These are phyloP conservation scores for Azemiops feae DNA, from an alignment of 2,113 vertebrate genomes.

Conservation along the genomic window DNA sequence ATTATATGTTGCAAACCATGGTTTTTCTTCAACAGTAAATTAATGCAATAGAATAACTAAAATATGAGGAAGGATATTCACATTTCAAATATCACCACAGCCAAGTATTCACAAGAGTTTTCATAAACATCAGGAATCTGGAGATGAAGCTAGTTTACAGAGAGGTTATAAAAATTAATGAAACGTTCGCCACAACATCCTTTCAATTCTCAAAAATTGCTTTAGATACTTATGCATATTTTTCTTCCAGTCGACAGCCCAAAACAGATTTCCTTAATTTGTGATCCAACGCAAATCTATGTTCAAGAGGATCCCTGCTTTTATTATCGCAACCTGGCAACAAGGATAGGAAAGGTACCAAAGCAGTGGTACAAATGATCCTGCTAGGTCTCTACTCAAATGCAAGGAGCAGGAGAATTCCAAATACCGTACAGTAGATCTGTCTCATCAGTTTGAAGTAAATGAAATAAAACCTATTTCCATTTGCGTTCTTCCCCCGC, in stretches of 20 bases:
- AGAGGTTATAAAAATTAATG: not conserved
- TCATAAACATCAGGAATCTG: not conserved
- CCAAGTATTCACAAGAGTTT: not conserved
- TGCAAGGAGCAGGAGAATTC: not conserved
- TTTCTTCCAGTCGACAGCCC: not conserved
- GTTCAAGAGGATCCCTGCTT: not conserved
- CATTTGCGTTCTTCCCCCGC: not conserved
- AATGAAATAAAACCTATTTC: not conserved
- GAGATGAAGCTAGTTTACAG: not conserved
- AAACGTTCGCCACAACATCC: not conserved
- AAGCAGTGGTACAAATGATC: not conserved
- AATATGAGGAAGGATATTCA: not conserved
- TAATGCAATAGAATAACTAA: not conserved
- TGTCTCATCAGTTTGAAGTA: not conserved
- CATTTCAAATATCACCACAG: not conserved
- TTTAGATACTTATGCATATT: not conserved
- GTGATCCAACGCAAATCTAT: not conserved
- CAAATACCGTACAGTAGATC: not conserved
- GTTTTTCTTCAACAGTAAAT: not conserved
- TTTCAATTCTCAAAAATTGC: not conserved
- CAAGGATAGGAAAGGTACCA: not conserved
- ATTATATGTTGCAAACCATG: not conserved
- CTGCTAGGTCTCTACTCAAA: not conserved
- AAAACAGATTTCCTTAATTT: not conserved
- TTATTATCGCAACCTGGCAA: not conserved